These are phyloP conservation scores for Sander vitreus DNA, from an alignment of 2,113 vertebrate genomes.

Conservation along the genomic window DNA sequence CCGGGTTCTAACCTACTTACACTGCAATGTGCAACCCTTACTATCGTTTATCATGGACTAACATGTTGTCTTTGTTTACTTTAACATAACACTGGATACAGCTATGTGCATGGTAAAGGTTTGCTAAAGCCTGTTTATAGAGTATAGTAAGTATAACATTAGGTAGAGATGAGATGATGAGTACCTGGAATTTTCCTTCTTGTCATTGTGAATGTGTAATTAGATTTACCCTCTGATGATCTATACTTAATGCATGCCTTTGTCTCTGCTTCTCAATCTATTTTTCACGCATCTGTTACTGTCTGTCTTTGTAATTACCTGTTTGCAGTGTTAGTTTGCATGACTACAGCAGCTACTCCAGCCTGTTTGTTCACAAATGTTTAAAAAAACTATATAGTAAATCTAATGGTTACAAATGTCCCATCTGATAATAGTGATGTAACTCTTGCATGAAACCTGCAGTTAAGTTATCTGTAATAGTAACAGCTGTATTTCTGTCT, in stretches of 20 bases:
- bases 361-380: neutral
- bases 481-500: constrained; percentile 21
- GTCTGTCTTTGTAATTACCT: neutral
- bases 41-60: constrained; percentile 35
- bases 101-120: constrained; percentile 1
- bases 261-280: neutral
- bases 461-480: neutral
- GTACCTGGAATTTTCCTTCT: neutral
- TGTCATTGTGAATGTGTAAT: constrained; percentile 2
- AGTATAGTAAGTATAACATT: constrained; percentile 2
- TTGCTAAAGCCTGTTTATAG: constrained; percentile 2
- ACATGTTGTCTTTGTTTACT: constrained; percentile 48
- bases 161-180: constrained; percentile 4
- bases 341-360: neutral
- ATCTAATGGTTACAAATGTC: neutral
- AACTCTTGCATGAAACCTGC: neutral
- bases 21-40: constrained; percentile 53
- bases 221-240: neutral
- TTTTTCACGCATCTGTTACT: constrained; percentile 1
- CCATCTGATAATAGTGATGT: neutral
- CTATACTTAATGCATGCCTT: neutral
- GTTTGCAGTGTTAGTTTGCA: neutral
- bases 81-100: constrained; percentile 18
- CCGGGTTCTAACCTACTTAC: constrained; percentile 78
- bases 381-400: neutral